Conservation (phyloP, 1,140 invertebrate genomes). For the Drosophila willistoni region DNA sequence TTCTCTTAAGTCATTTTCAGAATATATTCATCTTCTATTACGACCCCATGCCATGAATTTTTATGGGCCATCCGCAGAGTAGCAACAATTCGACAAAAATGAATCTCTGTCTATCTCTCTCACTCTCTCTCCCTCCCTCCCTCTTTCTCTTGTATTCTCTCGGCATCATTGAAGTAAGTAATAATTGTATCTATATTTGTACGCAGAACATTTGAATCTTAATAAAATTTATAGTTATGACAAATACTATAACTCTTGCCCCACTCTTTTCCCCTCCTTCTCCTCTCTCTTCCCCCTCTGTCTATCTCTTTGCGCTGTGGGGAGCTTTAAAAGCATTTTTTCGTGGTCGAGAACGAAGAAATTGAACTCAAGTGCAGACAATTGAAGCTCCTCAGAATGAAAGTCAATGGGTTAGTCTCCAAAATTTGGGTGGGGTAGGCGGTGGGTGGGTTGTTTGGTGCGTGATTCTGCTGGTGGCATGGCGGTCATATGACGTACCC, state of each 20-base stretch:
- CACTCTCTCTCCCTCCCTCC: not conserved
- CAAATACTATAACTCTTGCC: slow-evolving; percentile 37
- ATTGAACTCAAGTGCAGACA: slow-evolving; percentile 81
- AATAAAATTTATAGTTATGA: slow-evolving; percentile 80
- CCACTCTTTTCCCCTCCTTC: no score
- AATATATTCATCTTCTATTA: not conserved
- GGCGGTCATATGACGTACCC: slow-evolving; percentile 35
- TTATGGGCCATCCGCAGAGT: not conserved
- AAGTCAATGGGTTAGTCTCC: slow-evolving; percentile 52
- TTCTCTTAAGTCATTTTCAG: not conserved
- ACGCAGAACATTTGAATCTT: slow-evolving; percentile 73
- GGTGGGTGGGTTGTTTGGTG: not conserved
- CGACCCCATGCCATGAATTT: slow-evolving; percentile 4
- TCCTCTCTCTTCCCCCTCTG: no score
- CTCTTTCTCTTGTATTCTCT: not conserved
- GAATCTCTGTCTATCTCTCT: no score
- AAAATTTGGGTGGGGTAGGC: slow-evolving; percentile 19
- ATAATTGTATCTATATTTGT: slow-evolving; percentile 77
- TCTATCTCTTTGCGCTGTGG: slow-evolving; percentile 5
- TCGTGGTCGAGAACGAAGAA: slow-evolving; percentile 49
- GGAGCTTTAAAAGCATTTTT: slow-evolving; percentile 71
- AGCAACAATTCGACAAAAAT: not conserved
- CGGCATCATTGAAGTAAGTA: slow-evolving; percentile 67
- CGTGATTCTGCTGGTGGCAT: not conserved
- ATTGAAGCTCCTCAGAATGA: slow-evolving; percentile 64